These are phyloP conservation scores for Epizoanthus illoricatus DNA, from an alignment of 92 coral and sea anemone species.

Conservation along the genomic window DNA sequence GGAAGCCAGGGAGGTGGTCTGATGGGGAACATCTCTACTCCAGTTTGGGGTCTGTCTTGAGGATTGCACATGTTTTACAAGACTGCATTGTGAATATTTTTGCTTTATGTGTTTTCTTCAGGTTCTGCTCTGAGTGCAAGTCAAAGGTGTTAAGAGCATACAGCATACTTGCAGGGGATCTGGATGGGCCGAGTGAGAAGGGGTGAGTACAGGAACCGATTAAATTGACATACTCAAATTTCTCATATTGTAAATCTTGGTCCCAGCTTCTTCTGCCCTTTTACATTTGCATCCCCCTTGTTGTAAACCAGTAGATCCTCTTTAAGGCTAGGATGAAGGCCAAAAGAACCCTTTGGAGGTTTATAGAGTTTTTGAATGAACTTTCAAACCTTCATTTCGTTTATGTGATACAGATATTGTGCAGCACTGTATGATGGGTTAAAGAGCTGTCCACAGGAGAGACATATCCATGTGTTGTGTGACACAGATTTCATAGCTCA, in stretches of 20 bases:
- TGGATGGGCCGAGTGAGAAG: slow-evolving; percentile 95
- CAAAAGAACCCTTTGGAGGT: too few relatives aligned
- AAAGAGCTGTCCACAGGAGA: slow-evolving; percentile 90
- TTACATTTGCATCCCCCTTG: too few relatives aligned
- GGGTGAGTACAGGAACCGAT: slow-evolving; percentile 60
- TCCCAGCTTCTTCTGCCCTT: too few relatives aligned
- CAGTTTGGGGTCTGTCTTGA: neutral
- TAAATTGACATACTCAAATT: neutral
- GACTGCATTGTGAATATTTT: neutral
- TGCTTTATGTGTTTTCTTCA: slow-evolving; percentile 11
- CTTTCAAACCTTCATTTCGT: too few relatives aligned
- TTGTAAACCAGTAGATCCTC: too few relatives aligned
- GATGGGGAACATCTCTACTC: neutral
- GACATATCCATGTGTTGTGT: slow-evolving; percentile 92
- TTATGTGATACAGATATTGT: slow-evolving; percentile 60
- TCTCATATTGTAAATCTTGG: too few relatives aligned
- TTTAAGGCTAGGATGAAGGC: too few relatives aligned
- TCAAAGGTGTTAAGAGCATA: slow-evolving; percentile 92
- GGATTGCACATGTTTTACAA: neutral
- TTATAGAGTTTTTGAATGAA: too few relatives aligned
- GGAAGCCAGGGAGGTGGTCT: too few relatives aligned
- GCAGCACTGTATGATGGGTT: slow-evolving; percentile 91
- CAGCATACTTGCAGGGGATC: slow-evolving; percentile 92
- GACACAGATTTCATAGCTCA: slow-evolving; percentile 93
- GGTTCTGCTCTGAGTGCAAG: slow-evolving; percentile 96